These are phyloP conservation scores for Lasiurus borealis DNA, from an alignment of 2,113 vertebrate species.

Conservation along the genomic window DNA sequence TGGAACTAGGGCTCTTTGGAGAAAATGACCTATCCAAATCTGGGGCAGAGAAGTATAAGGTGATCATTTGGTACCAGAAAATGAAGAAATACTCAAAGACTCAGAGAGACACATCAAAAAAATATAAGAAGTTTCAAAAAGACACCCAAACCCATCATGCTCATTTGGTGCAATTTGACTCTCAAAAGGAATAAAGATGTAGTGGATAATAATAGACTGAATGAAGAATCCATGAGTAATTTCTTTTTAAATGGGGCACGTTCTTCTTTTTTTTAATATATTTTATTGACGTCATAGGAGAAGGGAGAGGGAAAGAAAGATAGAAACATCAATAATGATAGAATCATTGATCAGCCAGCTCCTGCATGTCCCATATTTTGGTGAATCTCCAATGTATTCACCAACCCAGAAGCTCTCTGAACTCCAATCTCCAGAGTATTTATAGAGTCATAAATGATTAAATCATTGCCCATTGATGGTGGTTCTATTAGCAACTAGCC, in stretches of 20 bases:
- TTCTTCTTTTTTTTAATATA: too few species aligned
- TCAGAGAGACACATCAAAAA: neutral
- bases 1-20: neutral
- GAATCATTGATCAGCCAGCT: too few species aligned
- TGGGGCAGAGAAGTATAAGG: neutral
- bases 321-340: too few species aligned
- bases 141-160: neutral
- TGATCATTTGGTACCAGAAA: slow-evolving; percentile 43
- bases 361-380: too few species aligned
- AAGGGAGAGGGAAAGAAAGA: too few species aligned
- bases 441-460: too few species aligned
- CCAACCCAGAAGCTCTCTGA: too few species aligned
- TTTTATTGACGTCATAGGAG: too few species aligned
- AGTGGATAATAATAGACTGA: neutral
- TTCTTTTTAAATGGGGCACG: neutral
- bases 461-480: too few species aligned
- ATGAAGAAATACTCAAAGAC: neutral
- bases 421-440: too few species aligned
- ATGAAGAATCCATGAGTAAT: neutral
- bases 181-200: neutral
- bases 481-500: too few species aligned
- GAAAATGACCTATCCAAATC: slow-evolving; percentile 15
- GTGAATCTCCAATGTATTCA: too few species aligned
- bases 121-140: slow-evolving; percentile 20
- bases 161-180: neutral